A percentile compares a stretch with the other conserved stretches of the same genome.
These are phyloP conservation scores for Phenganax subtilis DNA, from an alignment of 92 coral and sea anemone species.

Conservation along the genomic window DNA sequence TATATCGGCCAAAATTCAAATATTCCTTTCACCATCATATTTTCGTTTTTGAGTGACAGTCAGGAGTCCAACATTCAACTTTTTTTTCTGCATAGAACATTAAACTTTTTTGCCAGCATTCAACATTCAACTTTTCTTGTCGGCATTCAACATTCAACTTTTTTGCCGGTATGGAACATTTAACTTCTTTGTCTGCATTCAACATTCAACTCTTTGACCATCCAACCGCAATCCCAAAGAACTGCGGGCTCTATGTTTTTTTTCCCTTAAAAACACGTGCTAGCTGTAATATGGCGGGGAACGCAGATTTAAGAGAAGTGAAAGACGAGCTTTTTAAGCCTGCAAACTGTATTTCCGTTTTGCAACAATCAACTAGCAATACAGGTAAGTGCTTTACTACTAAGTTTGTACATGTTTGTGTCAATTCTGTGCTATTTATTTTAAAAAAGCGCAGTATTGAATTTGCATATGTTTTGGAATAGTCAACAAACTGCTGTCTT, in stretches of 20 bases:
- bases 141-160: no score
- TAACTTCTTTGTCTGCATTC: not conserved
- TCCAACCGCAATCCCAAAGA: not conserved
- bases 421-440: no score
- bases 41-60: no score
- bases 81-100: not conserved
- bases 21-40: no score
- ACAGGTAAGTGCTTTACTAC: not conserved
- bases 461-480: no score
- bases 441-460: no score
- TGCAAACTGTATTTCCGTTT: not conserved
- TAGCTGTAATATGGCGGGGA: no score
- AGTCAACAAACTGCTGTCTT: no score
- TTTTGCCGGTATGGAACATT: not conserved
- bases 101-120: no score
- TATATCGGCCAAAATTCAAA: not conserved
- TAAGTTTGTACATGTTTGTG: no score
- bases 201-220: not conserved
- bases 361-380: not conserved
- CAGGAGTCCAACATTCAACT: not conserved
- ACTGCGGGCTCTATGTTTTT: not conserved
- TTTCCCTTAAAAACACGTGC: no score
- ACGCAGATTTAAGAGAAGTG: not conserved
- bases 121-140: no score
- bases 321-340: not conserved